Conservation (phyloP, 2,888 invertebrate genomes). For the Cheilosia scutellata region DNA sequence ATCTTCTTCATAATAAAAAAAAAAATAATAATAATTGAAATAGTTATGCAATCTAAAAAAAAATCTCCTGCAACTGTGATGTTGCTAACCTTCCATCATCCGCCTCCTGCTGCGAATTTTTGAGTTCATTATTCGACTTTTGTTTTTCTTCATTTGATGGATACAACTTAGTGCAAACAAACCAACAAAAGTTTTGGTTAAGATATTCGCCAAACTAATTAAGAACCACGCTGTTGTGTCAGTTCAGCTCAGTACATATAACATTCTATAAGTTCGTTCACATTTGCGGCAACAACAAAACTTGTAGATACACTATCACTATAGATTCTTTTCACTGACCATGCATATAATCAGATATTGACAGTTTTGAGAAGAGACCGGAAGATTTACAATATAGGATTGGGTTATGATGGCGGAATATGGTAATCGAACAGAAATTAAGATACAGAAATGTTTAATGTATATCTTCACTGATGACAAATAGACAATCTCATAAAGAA, state of each 20-base stretch:
- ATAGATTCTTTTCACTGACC: conserved; percentile 1
- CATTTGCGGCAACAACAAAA: conserved; percentile 33
- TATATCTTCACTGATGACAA: conserved; percentile 29
- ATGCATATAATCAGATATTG: conserved; percentile 3
- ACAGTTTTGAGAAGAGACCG: conserved; percentile 25
- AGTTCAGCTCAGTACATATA: background rate
- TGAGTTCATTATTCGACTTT: conserved; percentile 25
- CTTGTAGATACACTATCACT: conserved; percentile 41
- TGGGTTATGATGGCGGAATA: conserved; percentile 27
- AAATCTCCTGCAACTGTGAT: conserved; percentile 14
- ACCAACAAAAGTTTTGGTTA: conserved; percentile 14
- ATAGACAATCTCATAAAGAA: conserved; percentile 15
- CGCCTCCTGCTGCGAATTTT: conserved; percentile 34
- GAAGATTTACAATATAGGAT: conserved; percentile 47
- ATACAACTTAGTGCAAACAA: conserved; percentile 14
- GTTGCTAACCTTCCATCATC: conserved; percentile 48
- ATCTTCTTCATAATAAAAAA: background rate
- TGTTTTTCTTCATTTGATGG: conserved; percentile 4
- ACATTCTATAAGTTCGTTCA: conserved; percentile 67
- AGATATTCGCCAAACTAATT: conserved; percentile 61
- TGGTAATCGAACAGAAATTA: conserved; percentile 19
- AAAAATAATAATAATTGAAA: too few relatives aligned
- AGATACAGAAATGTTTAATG: conserved; percentile 6
- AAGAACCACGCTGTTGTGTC: conserved; percentile 34
- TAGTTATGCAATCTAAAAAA: conserved; percentile 42